Percentiles rank a stretch among this genome's conserved stretches.
These are phyloP conservation scores for Tachystola acroxantha DNA, from an alignment of 2,888 invertebrate species.

Conservation along the genomic window DNA sequence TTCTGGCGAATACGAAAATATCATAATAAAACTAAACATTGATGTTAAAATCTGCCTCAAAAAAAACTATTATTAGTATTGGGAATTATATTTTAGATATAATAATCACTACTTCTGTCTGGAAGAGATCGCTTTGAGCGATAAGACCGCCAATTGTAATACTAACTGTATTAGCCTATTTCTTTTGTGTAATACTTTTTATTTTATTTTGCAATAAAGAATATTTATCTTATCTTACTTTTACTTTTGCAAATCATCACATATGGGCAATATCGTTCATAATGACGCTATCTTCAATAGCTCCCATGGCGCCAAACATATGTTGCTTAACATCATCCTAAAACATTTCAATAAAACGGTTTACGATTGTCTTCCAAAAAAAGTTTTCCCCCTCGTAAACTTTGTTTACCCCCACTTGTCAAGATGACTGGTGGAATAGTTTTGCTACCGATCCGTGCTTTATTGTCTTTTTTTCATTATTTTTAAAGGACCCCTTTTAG, in stretches of 20 bases:
- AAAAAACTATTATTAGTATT: too few species aligned
- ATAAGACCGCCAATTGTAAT: too few species aligned
- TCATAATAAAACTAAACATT: too few species aligned
- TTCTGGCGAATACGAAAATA: too few species aligned
- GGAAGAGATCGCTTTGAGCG: too few species aligned
- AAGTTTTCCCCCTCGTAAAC: conserved; percentile 45
- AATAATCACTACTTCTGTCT: too few species aligned
- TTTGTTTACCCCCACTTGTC: conserved; percentile 65
- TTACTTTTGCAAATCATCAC: conserved; percentile 12
- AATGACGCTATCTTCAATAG: conserved; percentile 41
- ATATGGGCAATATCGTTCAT: conserved; percentile 18
- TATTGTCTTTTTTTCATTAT: conserved; percentile 33
- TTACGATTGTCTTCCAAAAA: conserved; percentile 38
- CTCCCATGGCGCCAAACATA: conserved; percentile 66
- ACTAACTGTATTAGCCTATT: too few species aligned
- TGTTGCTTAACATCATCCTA: conserved; percentile 44
- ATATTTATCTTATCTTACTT: too few species aligned
- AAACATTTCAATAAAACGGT: conserved; percentile 41
- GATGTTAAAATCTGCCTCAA: too few species aligned
- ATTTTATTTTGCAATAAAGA: too few species aligned
- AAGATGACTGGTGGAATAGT: conserved; percentile 54
- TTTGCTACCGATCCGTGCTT: conserved; percentile 35
- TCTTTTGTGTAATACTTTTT: too few species aligned
- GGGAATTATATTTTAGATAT: too few species aligned
- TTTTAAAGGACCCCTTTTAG: conserved; percentile 29